These are phyloP conservation scores for Naso thynnoides DNA, from an alignment of 2,797 vertebrate genomes.

Conservation along the genomic window DNA sequence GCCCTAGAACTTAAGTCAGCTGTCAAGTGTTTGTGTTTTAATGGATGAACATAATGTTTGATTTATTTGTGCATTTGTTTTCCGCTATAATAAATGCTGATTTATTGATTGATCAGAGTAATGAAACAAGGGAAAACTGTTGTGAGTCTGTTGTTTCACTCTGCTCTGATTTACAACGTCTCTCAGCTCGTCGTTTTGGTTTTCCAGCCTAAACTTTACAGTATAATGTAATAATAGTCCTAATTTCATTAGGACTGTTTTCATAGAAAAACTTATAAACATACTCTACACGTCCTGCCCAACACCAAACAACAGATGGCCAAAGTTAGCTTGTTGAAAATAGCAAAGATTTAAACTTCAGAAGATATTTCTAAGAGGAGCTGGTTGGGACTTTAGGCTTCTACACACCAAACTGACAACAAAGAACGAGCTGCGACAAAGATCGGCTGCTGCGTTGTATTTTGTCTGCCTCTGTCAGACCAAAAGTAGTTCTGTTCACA, in stretches of 20 bases:
- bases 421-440: too few relatives aligned
- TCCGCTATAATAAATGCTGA: background rate
- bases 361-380: background rate
- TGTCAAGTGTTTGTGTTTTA: background rate
- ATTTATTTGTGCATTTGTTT: too few relatives aligned
- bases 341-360: background rate
- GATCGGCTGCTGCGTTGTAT: too few relatives aligned
- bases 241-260: too few relatives aligned
- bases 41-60: too few relatives aligned
- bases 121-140: background rate
- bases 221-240: too few relatives aligned
- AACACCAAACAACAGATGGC: conserved; percentile 5
- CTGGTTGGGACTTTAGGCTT: too few relatives aligned
- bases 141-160: background rate
- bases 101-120: background rate
- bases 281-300: background rate
- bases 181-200: background rate
- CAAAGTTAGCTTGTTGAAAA: background rate
- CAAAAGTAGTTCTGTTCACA: too few relatives aligned
- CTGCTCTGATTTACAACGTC: background rate
- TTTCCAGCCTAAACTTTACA: background rate
- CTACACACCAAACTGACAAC: too few relatives aligned
- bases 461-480: too few relatives aligned
- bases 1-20: too few relatives aligned
- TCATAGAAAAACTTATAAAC: background rate